phyloP scores from a whole-genome alignment of 2,113 vertebrate genomes.

The Boulengeromyrus knoepffleri region DNA sequence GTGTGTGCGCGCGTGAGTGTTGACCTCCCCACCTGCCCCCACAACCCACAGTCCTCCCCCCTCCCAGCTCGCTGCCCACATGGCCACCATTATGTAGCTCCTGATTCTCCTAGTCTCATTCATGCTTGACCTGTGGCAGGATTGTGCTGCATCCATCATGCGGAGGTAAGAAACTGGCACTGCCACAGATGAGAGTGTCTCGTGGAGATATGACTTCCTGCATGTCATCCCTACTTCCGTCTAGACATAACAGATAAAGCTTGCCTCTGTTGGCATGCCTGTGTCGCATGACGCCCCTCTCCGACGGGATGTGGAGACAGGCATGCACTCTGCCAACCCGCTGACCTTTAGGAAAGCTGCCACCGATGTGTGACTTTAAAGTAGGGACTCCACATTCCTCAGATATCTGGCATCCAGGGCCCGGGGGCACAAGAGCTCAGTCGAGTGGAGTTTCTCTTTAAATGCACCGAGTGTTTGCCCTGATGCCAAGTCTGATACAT shows the following conservation, averaged over 20 bases:
- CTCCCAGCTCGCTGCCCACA: too few species aligned
- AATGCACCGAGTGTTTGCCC: slow-evolving; percentile 14
- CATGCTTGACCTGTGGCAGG: not conserved
- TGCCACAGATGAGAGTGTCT: not conserved
- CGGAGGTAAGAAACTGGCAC: not conserved
- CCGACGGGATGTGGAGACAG: not conserved
- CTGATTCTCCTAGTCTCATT: not conserved
- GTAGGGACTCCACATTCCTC: slow-evolving; percentile 49
- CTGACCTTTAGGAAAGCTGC: slow-evolving; percentile 34
- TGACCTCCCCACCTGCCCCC: too few species aligned
- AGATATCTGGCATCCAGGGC: slow-evolving; percentile 27
- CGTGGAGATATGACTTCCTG: not conserved
- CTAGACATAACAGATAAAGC: not conserved
- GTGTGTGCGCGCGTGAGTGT: too few species aligned
- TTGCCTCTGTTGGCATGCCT: not conserved
- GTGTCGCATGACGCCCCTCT: not conserved
- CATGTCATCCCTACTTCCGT: not conserved
- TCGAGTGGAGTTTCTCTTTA: slow-evolving; percentile 20
- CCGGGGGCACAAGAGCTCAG: not conserved
- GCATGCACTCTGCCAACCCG: not conserved
- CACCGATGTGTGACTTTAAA: slow-evolving; percentile 50
- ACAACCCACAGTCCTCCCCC: too few species aligned
- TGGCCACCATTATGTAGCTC: not conserved
- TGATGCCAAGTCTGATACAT: not conserved
- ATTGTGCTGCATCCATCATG: not conserved